phyloP scores from a whole-genome alignment of 2,797 vertebrate species.

The Myripristis murdjan region DNA sequence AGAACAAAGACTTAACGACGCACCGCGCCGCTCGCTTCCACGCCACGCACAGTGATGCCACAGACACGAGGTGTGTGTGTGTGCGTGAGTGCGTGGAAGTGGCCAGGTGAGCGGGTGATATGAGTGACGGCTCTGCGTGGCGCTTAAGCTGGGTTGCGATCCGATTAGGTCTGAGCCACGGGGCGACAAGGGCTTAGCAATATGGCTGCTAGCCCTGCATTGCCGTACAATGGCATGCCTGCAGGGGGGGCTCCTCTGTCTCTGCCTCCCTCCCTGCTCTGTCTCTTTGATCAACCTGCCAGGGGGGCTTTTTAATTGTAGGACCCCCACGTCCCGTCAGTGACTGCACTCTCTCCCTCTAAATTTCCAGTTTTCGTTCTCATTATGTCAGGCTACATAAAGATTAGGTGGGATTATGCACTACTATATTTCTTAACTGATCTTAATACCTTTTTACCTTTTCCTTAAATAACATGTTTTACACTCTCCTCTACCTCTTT shows the following conservation, averaged over 20 bases:
- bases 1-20: constrained; percentile 25
- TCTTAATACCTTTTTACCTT: neutral
- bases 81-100: constrained; percentile 42
- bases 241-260: constrained; percentile 39
- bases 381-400: neutral
- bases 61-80: too few species aligned
- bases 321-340: neutral
- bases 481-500: constrained; percentile 53
- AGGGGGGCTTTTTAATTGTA: constrained; percentile 34
- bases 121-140: constrained; percentile 51
- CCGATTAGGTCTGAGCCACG: constrained; percentile 74
- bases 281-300: constrained; percentile 56
- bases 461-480: constrained; percentile 28
- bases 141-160: constrained; percentile 70
- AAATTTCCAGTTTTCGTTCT: neutral
- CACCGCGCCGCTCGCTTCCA: constrained; percentile 46
- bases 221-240: constrained; percentile 32
- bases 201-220: constrained; percentile 60
- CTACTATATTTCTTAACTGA: neutral
- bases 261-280: constrained; percentile 42
- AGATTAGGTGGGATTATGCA: neutral
- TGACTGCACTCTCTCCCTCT: neutral
- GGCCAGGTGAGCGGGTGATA: constrained; percentile 67
- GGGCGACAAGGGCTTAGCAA: constrained; percentile 75
- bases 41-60: neutral